Conservation (phyloP, 2,888 invertebrate genomes). For the Cancer borealis region DNA sequence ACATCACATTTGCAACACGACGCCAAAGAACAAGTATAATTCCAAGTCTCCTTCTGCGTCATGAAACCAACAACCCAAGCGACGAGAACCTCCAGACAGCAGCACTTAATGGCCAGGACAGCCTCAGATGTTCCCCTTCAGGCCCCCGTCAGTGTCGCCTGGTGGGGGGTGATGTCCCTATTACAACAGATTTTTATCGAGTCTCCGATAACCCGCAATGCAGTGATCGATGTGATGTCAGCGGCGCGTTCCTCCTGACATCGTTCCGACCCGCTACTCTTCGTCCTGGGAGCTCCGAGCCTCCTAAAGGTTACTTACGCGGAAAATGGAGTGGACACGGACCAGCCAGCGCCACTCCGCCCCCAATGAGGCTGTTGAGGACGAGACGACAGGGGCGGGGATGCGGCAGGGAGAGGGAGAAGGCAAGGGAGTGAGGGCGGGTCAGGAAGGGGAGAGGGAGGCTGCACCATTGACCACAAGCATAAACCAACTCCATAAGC, state of each 20-base stretch:
- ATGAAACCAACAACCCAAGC: no score
- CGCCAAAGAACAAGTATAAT: no score
- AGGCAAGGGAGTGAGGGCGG: neutral
- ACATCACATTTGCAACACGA: no score
- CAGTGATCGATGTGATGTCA: constrained; percentile 30
- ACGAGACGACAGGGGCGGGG: neutral
- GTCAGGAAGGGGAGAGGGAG: neutral
- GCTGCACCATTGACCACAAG: constrained; percentile 35
- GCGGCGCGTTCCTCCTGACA: neutral
- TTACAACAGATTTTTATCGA: constrained; percentile 55
- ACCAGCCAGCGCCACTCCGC: neutral
- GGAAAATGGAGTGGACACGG: constrained; percentile 4
- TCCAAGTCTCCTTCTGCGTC: no score
- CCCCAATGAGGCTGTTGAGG: neutral
- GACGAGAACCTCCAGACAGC: no score
- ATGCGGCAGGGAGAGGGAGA: neutral
- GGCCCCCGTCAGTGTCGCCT: constrained; percentile 28
- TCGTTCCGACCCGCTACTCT: neutral
- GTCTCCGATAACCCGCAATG: constrained; percentile 51
- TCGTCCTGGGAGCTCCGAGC: neutral
- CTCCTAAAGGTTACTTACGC: no score
- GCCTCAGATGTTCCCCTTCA: neutral
- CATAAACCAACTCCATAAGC: constrained; percentile 54
- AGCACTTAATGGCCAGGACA: constrained; percentile 8
- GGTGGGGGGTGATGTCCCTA: constrained; percentile 51